A percentile compares a stretch with the other conserved stretches of the same genome.
Evolutionary conservation across 2,113 vertebrate genomes (phyloP).

Genomic region (Uria aalge): DNA sequence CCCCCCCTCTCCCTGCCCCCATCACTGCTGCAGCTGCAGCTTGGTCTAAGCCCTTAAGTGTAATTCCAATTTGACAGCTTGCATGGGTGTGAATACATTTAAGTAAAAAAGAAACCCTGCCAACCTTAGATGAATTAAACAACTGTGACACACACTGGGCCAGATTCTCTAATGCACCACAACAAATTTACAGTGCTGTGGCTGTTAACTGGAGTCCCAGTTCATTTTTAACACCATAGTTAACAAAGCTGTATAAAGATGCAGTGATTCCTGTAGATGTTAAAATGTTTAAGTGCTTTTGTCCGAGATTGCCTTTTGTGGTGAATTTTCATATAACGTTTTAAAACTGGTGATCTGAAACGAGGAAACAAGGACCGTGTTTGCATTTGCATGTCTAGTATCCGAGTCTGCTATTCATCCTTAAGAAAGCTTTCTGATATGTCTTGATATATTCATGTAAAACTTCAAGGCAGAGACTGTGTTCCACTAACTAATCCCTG

Average conservation of each 20-base stretch:
- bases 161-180: slow-evolving; percentile 6
- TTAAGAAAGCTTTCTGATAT: neutral
- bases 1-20: neutral
- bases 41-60: neutral
- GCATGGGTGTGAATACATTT: slow-evolving; percentile 35
- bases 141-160: slow-evolving; percentile 7
- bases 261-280: neutral
- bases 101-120: neutral
- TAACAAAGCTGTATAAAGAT: neutral
- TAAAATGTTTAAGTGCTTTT: neutral
- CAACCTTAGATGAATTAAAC: slow-evolving; percentile 44
- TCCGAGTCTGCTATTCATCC: neutral
- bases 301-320: neutral
- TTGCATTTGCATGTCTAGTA: neutral
- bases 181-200: neutral
- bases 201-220: neutral
- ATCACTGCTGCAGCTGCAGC: neutral
- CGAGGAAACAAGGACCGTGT: neutral
- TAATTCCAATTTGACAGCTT: slow-evolving; percentile 50
- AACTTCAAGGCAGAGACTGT: neutral
- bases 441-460: neutral
- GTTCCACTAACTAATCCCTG: neutral
- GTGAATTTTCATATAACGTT: neutral
- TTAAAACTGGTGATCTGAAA: neutral
- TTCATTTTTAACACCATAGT: neutral